A percentile compares a stretch with the other conserved stretches of the same genome.
phyloP scores from a whole-genome alignment of 2,113 vertebrate species.

The Periophthalmodon schlosseri region DNA sequence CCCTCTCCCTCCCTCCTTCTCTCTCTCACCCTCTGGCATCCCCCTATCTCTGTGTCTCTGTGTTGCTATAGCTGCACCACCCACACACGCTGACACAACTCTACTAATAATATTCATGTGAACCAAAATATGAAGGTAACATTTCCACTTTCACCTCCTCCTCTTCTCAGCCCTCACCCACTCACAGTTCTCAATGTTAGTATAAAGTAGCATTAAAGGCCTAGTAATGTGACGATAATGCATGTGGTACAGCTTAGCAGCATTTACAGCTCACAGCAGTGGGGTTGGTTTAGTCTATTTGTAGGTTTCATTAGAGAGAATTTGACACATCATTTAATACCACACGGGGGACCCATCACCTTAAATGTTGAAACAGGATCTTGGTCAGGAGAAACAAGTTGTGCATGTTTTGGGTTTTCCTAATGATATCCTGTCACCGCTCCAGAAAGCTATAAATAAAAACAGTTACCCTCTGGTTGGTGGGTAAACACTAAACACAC shows the following conservation, averaged over 20 bases:
- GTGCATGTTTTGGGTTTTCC: not conserved
- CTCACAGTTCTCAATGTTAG: not conserved
- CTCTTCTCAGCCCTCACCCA: no score
- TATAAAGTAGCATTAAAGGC: not conserved
- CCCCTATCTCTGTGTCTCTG: conserved; percentile 17
- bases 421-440: not conserved
- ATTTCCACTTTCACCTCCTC: not conserved
- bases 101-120: not conserved
- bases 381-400: not conserved
- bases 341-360: not conserved
- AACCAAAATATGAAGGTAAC: not conserved
- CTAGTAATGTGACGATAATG: no score
- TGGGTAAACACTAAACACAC: no score
- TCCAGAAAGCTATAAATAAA: not conserved
- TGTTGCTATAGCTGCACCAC: not conserved
- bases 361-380: not conserved
- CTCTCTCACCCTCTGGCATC: conserved; percentile 55
- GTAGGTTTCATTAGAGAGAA: not conserved
- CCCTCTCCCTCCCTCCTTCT: conserved; percentile 7
- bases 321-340: not conserved
- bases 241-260: no score
- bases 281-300: not conserved
- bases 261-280: no score
- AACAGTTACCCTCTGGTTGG: not conserved
- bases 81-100: conserved; percentile 1